Percentiles rank a stretch among this genome's conserved stretches.
phyloP scores from a whole-genome alignment of 2,797 vertebrate species.

The Otus scops region DNA sequence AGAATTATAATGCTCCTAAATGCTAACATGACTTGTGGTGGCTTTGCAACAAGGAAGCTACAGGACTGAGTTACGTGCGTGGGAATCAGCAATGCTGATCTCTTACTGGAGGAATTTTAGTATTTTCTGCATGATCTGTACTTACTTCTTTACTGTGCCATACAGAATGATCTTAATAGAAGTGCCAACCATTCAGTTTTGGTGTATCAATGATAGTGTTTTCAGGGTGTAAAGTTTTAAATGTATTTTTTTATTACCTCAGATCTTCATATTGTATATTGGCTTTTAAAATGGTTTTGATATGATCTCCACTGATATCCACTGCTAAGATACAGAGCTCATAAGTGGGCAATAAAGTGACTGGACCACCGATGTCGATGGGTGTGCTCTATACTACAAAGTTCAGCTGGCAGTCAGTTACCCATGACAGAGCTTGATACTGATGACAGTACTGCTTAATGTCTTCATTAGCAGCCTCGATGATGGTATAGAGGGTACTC shows the following conservation, averaged over 20 bases:
- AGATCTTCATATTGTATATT: not conserved
- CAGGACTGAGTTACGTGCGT: accelerated
- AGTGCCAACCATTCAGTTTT: not conserved
- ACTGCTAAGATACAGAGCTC: not conserved
- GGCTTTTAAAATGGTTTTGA: not conserved
- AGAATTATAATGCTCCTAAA: not conserved
- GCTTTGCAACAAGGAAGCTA: not conserved
- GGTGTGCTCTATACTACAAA: not conserved
- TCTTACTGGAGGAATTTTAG: not conserved
- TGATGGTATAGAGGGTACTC: not conserved
- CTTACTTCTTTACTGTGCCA: too few relatives aligned
- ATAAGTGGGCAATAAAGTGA: not conserved
- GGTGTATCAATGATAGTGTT: not conserved
- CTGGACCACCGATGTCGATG: not conserved
- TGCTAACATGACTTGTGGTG: not conserved
- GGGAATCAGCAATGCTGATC: not conserved
- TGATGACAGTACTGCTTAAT: not conserved
- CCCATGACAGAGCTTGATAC: not conserved
- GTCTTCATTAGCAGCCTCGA: not conserved
- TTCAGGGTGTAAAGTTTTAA: not conserved
- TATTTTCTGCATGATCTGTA: not conserved
- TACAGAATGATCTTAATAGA: not conserved
- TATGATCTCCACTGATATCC: not conserved
- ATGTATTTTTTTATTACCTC: not conserved
- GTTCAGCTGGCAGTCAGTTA: not conserved